phyloP scores from a whole-genome alignment of 2,888 invertebrate genomes.

The Nemapogon koenigi region DNA sequence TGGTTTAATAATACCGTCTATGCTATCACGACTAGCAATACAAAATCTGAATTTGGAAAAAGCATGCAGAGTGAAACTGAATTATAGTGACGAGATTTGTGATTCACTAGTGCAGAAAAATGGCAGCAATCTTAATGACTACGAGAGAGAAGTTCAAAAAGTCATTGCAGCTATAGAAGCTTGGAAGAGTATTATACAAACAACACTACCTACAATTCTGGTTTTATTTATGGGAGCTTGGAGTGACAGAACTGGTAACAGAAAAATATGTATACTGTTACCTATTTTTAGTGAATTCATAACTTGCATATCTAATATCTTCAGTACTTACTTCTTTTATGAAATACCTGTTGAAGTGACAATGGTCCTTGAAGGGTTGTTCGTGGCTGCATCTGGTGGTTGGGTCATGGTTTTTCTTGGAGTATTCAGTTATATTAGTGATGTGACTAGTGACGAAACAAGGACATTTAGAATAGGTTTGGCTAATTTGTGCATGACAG shows the following conservation, averaged over 20 bases:
- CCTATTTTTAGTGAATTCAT: constrained; percentile 61
- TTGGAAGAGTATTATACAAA: constrained; percentile 64
- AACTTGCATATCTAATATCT: constrained; percentile 48
- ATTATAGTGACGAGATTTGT: constrained; percentile 38
- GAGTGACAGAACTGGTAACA: constrained; percentile 65
- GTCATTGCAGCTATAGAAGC: constrained; percentile 59
- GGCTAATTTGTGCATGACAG: constrained; percentile 63
- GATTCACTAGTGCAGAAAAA: constrained; percentile 34
- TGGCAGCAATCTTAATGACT: constrained; percentile 56
- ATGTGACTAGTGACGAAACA: constrained; percentile 56
- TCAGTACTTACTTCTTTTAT: constrained; percentile 60
- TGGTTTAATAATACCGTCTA: constrained; percentile 70
- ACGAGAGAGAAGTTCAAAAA: constrained; percentile 68
- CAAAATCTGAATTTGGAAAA: constrained; percentile 53
- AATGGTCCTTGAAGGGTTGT: constrained; percentile 58
- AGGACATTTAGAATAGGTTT: constrained; percentile 68
- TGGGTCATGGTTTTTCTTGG: constrained; percentile 62
- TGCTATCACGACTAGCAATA: constrained; percentile 71
- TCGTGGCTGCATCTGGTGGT: constrained; percentile 59
- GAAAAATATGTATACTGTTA: constrained; percentile 62
- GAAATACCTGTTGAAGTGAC: constrained; percentile 60
- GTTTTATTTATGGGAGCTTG: constrained; percentile 67
- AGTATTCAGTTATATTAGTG: constrained; percentile 69
- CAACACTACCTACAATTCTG: constrained; percentile 58
- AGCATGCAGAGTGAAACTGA: constrained; percentile 40